phyloP scores from a whole-genome alignment of 2,113 vertebrate genomes.

The Hemicordylus capensis region DNA sequence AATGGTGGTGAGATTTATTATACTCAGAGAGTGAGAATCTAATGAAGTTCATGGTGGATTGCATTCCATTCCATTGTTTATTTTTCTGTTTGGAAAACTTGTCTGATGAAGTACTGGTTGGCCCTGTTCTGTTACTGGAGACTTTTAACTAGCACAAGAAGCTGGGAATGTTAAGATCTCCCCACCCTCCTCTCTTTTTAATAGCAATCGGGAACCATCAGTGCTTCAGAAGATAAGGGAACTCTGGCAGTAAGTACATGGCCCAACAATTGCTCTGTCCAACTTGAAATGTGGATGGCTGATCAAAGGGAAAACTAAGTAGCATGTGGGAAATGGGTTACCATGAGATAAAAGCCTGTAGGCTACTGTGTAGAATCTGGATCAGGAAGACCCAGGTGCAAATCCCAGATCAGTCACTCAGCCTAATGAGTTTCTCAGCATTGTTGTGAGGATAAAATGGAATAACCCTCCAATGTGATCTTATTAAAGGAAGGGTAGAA shows the following conservation, averaged over 20 bases:
- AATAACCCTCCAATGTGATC: not conserved
- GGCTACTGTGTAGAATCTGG: not conserved
- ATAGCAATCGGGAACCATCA: constrained; percentile 3
- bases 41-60: not conserved
- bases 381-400: not conserved
- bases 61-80: not conserved
- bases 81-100: not conserved
- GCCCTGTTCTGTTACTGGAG: not conserved
- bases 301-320: not conserved
- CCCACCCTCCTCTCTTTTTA: not conserved
- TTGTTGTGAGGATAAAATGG: not conserved
- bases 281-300: not conserved
- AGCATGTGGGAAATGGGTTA: not conserved
- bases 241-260: constrained; percentile 19
- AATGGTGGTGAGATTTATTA: not conserved
- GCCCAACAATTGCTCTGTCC: not conserved
- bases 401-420: not conserved
- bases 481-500: not conserved
- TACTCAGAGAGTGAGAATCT: not conserved
- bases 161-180: not conserved
- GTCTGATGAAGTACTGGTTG: not conserved
- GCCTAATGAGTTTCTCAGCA: not conserved
- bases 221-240: constrained; percentile 21
- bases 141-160: not conserved
- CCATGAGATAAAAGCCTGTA: not conserved